Conservation (phyloP, 2,797 vertebrate genomes). For the Dendrocincla fuliginosa region DNA sequence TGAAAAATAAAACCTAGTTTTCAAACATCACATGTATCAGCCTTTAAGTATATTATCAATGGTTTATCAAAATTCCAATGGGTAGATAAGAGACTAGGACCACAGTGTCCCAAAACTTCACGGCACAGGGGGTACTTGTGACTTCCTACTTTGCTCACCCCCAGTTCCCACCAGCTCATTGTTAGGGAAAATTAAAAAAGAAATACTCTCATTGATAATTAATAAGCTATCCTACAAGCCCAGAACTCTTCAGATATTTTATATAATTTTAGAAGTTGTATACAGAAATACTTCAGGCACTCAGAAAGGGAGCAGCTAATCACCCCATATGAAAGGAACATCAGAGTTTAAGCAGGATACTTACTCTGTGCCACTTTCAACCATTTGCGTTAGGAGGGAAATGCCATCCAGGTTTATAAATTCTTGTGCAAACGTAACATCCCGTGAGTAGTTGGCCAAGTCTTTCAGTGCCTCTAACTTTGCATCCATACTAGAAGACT, state of each 20-base stretch:
- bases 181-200: not conserved
- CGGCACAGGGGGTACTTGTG: rapidly evolving
- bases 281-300: not conserved
- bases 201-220: not conserved
- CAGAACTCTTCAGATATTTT: not conserved
- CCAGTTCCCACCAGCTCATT: not conserved
- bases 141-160: not conserved
- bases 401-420: constrained; percentile 98
- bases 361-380: constrained; percentile 98
- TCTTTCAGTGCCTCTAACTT: constrained; percentile 96
- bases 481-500: constrained; percentile 98
- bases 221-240: not conserved
- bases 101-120: not conserved
- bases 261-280: not conserved
- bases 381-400: constrained; percentile 95
- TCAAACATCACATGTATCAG: not conserved
- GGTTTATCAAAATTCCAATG: not conserved
- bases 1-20: not conserved
- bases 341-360: constrained; percentile 52
- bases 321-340: rapidly evolving
- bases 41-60: not conserved
- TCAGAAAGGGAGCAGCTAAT: not conserved
- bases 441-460: constrained; percentile 91
- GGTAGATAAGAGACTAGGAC: not conserved
- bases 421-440: constrained; percentile 96